phyloP scores from a whole-genome alignment of 2,113 vertebrate genomes.

The Phrynosoma blainvillii region DNA sequence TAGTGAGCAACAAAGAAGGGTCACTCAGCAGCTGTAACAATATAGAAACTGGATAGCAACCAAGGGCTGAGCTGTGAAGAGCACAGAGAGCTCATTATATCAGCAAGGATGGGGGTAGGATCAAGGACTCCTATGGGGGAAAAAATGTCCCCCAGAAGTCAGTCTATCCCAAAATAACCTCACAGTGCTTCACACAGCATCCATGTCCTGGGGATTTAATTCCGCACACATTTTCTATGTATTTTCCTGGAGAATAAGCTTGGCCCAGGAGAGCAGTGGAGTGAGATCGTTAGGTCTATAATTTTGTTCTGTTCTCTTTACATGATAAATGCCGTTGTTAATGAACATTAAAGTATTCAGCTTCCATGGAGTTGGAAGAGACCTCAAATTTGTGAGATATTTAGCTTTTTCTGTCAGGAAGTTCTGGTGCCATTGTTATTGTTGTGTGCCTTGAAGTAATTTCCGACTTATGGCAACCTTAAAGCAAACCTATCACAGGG shows the following conservation, averaged over 20 bases:
- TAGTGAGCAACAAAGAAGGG: background rate
- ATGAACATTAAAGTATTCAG: no score
- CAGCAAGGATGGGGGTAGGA: conserved; percentile 2
- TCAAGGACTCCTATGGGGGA: background rate
- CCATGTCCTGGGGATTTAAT: background rate
- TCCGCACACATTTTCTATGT: background rate
- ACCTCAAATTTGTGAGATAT: no score
- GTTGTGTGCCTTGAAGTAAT: no score
- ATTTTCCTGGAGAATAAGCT: background rate
- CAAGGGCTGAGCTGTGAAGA: background rate
- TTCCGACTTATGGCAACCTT: no score
- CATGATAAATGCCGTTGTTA: no score
- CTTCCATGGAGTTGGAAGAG: no score
- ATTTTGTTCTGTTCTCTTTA: no score
- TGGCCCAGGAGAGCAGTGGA: background rate
- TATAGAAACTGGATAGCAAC: conserved; percentile 11
- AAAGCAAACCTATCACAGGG: no score
- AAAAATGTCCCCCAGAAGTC: background rate
- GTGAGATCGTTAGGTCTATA: background rate
- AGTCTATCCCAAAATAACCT: conserved; percentile 27
- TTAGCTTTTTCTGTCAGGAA: no score
- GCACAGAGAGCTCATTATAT: conserved; percentile 20
- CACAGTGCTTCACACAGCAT: background rate
- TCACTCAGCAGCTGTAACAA: conserved; percentile 26
- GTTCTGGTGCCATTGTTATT: no score